phyloP scores from a whole-genome alignment of 2,888 invertebrate species.

The Chaetoderma sp. region DNA sequence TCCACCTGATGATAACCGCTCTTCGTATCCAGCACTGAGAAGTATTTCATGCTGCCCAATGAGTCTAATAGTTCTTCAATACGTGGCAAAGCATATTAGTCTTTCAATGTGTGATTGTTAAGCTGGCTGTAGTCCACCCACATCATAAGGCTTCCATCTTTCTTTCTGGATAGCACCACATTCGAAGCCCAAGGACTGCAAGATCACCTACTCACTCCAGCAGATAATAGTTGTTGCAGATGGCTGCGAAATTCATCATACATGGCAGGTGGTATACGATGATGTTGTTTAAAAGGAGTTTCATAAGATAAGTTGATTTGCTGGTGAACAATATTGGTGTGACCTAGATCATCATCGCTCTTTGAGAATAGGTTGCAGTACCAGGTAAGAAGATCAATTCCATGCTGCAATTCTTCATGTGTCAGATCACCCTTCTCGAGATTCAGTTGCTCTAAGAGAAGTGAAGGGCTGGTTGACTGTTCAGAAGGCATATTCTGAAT shows the following conservation, averaged over 20 bases:
- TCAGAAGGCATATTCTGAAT: no score
- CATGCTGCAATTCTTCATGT: neutral
- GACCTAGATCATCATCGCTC: neutral
- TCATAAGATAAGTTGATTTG: slow-evolving; percentile 4
- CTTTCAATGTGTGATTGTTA: neutral
- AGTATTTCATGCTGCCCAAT: neutral
- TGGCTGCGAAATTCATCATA: slow-evolving; percentile 6
- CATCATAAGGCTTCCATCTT: slow-evolving; percentile 8
- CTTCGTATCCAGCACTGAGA: neutral
- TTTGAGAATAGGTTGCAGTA: neutral
- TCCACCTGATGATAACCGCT: slow-evolving; percentile 6
- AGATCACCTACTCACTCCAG: slow-evolving; percentile 9
- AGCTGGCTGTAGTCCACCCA: slow-evolving; percentile 5
- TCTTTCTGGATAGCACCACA: slow-evolving; percentile 9
- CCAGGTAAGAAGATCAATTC: neutral
- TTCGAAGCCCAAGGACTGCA: slow-evolving; percentile 4
- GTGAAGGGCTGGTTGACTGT: no score
- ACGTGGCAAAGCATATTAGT: slow-evolving; percentile 10
- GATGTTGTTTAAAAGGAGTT: neutral
- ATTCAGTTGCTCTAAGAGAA: neutral
- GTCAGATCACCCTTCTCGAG: neutral
- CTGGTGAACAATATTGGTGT: neutral
- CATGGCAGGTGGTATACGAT: slow-evolving; percentile 9
- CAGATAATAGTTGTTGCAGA: neutral
- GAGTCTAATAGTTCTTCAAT: slow-evolving; percentile 6